Conservation (phyloP, 1,140 invertebrate genomes). For the Archivesica marissinica region DNA sequence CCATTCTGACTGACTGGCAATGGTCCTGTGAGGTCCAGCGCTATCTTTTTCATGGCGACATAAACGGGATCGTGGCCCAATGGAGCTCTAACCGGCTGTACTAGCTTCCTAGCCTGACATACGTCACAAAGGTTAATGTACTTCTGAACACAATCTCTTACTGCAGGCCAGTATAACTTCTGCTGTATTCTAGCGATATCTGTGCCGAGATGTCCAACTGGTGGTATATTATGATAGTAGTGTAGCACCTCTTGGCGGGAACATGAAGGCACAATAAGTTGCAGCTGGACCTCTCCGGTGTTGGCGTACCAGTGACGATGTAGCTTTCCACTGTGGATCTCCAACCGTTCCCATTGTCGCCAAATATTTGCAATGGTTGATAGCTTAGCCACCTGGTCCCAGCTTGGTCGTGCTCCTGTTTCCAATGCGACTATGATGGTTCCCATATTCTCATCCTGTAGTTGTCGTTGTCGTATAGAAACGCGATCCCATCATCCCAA, state of each 20-base stretch:
- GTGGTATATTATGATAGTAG: slow-evolving; percentile 3
- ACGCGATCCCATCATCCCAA: background rate
- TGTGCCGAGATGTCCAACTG: background rate
- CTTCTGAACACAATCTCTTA: background rate
- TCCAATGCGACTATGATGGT: background rate
- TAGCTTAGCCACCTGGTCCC: background rate
- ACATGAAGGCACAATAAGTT: background rate
- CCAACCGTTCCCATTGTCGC: slow-evolving; percentile 22
- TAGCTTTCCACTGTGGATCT: background rate
- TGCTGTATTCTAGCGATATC: background rate
- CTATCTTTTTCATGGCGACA: slow-evolving; percentile 58
- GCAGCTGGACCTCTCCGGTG: background rate
- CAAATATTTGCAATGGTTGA: background rate
- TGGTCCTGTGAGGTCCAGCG: slow-evolving; percentile 70
- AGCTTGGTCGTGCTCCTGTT: background rate
- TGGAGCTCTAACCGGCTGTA: background rate
- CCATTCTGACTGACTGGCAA: slow-evolving; percentile 57
- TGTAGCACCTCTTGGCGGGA: background rate
- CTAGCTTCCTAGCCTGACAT: background rate
- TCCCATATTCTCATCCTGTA: background rate
- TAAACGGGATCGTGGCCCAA: background rate
- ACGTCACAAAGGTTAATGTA: slow-evolving; percentile 11
- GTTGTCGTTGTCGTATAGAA: background rate
- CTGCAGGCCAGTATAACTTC: slow-evolving; percentile 9
- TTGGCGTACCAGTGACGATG: background rate